Evolutionary conservation across 2,113 vertebrate species (phyloP).

Genomic region (Thamnophis sirtalis): DNA sequence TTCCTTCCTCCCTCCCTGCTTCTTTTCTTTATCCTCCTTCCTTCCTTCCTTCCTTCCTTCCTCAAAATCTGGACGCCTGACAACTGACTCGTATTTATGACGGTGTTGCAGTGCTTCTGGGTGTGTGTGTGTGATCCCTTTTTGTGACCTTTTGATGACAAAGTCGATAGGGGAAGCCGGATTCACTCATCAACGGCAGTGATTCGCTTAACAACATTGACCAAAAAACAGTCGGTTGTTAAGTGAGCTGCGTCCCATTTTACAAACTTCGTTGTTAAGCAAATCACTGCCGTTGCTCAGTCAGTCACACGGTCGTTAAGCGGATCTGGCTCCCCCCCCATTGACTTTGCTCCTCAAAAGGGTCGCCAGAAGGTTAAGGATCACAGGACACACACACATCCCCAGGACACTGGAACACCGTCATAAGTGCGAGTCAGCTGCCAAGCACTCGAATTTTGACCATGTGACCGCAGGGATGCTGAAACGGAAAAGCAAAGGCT

Average conservation of each 20-base stretch:
- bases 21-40: no score
- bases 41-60: no score
- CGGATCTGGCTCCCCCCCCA: background rate
- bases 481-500: background rate
- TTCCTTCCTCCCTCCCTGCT: background rate
- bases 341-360: background rate
- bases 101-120: background rate
- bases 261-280: background rate
- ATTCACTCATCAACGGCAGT: background rate
- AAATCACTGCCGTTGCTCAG: background rate
- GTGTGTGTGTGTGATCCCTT: background rate
- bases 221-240: background rate
- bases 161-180: no score
- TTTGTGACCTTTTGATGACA: background rate
- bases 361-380: background rate
- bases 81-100: background rate
- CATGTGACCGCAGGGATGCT: no score
- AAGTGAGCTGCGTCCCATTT: background rate
- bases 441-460: background rate
- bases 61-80: background rate
- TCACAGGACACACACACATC: background rate
- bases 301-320: background rate
- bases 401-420: background rate
- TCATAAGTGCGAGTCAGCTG: background rate
- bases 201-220: background rate